Conservation (phyloP, 2,113 vertebrate genomes). For the Erinaceus europaeus region DNA sequence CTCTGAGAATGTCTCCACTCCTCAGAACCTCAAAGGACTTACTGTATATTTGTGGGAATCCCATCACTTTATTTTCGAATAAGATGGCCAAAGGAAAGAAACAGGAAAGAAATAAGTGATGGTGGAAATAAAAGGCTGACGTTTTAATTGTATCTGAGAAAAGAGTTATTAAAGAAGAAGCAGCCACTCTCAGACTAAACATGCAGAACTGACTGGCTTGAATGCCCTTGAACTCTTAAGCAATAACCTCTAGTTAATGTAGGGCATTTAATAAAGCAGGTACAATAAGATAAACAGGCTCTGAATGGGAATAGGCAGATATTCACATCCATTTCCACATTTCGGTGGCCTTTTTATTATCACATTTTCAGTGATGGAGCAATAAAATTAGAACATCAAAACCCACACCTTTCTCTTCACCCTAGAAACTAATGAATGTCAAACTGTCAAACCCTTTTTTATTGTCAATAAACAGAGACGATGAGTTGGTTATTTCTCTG, state of each 20-base stretch:
- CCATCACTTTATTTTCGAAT: neutral
- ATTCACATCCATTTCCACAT: neutral
- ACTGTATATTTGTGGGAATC: neutral
- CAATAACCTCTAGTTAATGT: conserved; percentile 12
- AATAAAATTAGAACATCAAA: conserved; percentile 52
- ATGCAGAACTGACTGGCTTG: neutral
- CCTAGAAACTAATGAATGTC: conserved; percentile 52
- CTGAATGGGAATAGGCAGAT: conserved; percentile 14
- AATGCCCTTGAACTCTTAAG: neutral
- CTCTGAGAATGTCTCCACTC: neutral
- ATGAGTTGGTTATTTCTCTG: conserved; percentile 49
- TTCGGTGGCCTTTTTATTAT: conserved; percentile 50
- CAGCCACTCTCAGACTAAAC: neutral
- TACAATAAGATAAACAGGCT: conserved; percentile 35
- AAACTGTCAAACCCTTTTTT: conserved; percentile 60
- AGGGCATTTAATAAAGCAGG: conserved; percentile 21
- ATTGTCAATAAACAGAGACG: conserved; percentile 60
- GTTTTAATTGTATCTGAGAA: neutral
- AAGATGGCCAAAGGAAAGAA: neutral
- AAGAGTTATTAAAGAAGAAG: neutral
- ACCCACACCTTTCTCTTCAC: neutral
- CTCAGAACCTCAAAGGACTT: neutral
- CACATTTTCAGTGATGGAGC: conserved; percentile 23
- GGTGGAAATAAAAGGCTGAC: conserved; percentile 1
- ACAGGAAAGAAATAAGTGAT: neutral